Evolutionary conservation across 2,888 invertebrate genomes (phyloP), one percentile per base, ranked within the genome.

Genomic region (Apamea monoglypha): DNA sequence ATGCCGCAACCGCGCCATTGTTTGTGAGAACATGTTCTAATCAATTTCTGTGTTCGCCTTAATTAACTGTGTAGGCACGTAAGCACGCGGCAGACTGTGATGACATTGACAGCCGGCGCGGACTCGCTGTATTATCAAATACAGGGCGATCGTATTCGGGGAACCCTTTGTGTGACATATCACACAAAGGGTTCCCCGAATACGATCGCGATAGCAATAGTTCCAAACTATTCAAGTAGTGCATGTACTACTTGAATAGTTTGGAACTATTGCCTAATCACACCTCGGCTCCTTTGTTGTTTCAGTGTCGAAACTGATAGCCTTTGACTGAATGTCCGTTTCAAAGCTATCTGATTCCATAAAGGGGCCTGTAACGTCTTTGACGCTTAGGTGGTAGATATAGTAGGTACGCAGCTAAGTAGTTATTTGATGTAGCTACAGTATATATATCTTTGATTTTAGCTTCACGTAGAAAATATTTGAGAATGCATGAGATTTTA

Each of bases 1-100:
- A 53, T 69, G 68, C 36, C 66, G 66, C 72, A 72, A 40, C 74
- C 50, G n/a, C 53, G 66, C 59, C 14, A 85, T 70, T 84, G 84
- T 84, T 78, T 66, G 69, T 61, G 59, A n/a, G 71, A 64, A 63
- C 63, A 61, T 75, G 66, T 61, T 74, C 67, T 75, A 73, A 85
- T 82, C 73, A 85, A 84, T 82, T 75, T 75, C 78, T 56, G 36
- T 74, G 61, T 76, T 80, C 36, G n/a, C 59, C 36, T 64, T 84
- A 84, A 72, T 85, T 71, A 66, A 76, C 36, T 50, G 64, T 16
- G 29, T 61, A 69, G 59, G 21, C 50, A 29, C 40, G n/a, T 63
- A 53, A n/a, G 44, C 32, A 74, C 40, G 21, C 67, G 44, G 67
- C 44, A 7, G 50, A 64, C 64, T 68, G 74, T 59, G n/a, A 68